Percentiles rank a stretch among this genome's conserved stretches.
Conservation (phyloP, 2,113 vertebrate species). For the Chaenogobius annularis region DNA sequence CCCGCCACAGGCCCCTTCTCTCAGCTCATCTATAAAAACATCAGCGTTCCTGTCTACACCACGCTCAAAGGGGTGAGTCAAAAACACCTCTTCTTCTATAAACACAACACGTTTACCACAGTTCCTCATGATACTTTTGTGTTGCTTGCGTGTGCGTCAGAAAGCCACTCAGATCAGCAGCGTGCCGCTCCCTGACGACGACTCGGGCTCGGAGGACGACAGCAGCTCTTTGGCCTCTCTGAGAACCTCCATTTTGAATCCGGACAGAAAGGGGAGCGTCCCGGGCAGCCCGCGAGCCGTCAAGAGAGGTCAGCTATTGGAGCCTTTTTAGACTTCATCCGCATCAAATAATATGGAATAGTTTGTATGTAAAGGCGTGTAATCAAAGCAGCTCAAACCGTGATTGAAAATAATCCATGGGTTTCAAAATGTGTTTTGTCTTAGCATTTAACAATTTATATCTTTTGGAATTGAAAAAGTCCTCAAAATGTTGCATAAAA, state of each 20-base stretch:
- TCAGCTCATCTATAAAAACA: constrained; percentile 84
- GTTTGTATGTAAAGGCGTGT: too few relatives aligned
- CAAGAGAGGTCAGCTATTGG: constrained; percentile 80
- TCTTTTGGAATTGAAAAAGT: too few relatives aligned
- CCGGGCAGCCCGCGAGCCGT: constrained; percentile 86
- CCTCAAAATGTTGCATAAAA: too few relatives aligned
- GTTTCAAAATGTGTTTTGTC: too few relatives aligned
- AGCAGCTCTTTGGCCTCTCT: constrained; percentile 85
- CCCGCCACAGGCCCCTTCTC: constrained; percentile 80
- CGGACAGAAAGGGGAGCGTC: constrained; percentile 79
- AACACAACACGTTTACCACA: background rate
- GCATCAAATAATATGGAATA: too few relatives aligned
- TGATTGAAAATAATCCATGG: too few relatives aligned
- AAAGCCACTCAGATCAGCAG: constrained; percentile 91
- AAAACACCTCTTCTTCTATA: background rate
- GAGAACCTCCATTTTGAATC: constrained; percentile 79
- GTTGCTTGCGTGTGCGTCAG: constrained; percentile 59
- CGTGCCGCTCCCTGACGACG: constrained; percentile 84
- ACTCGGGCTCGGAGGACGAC: constrained; percentile 89
- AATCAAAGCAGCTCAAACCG: too few relatives aligned
- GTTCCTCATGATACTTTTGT: background rate
- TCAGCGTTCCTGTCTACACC: constrained; percentile 86
- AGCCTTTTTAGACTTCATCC: too few relatives aligned
- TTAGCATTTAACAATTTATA: too few relatives aligned
- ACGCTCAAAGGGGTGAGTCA: constrained; percentile 87